Evolutionary conservation across 2,888 invertebrate genomes (phyloP).

Genomic region (Arrhopalites spinosus): DNA sequence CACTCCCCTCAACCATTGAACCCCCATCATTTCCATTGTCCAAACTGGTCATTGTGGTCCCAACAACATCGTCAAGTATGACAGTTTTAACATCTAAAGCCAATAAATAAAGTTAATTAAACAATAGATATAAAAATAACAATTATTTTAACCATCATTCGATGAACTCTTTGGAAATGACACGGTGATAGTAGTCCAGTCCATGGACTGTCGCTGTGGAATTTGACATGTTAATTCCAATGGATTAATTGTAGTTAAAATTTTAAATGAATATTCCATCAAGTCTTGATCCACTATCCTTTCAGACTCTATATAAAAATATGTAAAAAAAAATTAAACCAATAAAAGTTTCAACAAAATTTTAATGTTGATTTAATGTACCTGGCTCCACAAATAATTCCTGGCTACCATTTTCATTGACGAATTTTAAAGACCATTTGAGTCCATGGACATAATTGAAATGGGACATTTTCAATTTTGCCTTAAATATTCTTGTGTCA

Average conservation of each 20-base stretch:
- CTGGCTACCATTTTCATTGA: background rate
- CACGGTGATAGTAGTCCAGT: background rate
- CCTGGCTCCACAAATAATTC: background rate
- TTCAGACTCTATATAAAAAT: slow-evolving; percentile 2
- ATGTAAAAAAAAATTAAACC: background rate
- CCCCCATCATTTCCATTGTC: too few relatives aligned
- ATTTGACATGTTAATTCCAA: background rate
- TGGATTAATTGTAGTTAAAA: background rate
- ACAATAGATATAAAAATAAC: too few relatives aligned
- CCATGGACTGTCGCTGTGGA: slow-evolving; percentile 15
- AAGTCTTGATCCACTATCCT: background rate
- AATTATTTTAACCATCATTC: too few relatives aligned
- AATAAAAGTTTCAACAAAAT: background rate
- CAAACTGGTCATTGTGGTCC: too few relatives aligned
- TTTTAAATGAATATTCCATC: background rate
- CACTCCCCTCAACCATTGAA: too few relatives aligned
- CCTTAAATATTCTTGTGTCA: background rate
- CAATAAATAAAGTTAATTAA: too few relatives aligned
- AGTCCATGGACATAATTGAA: slow-evolving; percentile 16
- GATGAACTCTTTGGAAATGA: too few relatives aligned
- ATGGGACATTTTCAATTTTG: background rate
- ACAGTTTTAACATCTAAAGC: too few relatives aligned
- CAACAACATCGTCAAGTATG: too few relatives aligned
- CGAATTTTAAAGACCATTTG: background rate
- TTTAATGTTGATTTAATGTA: background rate